phyloP scores from a whole-genome alignment of 2,888 invertebrate species.

The Mechanitis messenoides region DNA sequence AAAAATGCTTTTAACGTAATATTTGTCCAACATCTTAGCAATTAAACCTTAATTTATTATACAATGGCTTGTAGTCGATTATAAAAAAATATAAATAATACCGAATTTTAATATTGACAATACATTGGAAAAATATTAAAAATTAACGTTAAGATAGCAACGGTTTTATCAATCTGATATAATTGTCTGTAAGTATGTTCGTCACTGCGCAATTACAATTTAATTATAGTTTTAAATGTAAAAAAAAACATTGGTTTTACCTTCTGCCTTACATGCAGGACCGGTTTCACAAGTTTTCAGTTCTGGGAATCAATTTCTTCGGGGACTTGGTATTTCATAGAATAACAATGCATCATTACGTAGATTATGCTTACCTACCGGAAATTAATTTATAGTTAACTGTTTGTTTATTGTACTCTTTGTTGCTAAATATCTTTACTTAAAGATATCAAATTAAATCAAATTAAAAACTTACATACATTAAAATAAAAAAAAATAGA shows the following conservation, averaged over 20 bases:
- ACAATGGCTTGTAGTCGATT: no score
- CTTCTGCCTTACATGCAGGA: conserved; percentile 21
- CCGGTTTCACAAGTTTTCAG: conserved; percentile 33
- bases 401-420: background rate
- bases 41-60: no score
- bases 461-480: no score
- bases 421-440: no score
- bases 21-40: no score
- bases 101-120: no score
- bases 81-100: no score
- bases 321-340: conserved; percentile 15
- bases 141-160: no score
- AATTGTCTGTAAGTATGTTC: background rate
- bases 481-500: no score
- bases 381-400: background rate
- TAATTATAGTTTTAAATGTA: conserved; percentile 21
- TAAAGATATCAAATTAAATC: no score
- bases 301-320: conserved; percentile 34
- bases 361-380: background rate
- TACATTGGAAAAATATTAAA: no score
- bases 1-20: no score
- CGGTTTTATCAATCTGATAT: background rate
- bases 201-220: conserved; percentile 11
- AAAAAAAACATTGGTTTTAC: conserved; percentile 22
- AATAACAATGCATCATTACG: conserved; percentile 19